Evolutionary conservation across 1,140 invertebrate genomes (phyloP).

Genomic region (Physella acuta): DNA sequence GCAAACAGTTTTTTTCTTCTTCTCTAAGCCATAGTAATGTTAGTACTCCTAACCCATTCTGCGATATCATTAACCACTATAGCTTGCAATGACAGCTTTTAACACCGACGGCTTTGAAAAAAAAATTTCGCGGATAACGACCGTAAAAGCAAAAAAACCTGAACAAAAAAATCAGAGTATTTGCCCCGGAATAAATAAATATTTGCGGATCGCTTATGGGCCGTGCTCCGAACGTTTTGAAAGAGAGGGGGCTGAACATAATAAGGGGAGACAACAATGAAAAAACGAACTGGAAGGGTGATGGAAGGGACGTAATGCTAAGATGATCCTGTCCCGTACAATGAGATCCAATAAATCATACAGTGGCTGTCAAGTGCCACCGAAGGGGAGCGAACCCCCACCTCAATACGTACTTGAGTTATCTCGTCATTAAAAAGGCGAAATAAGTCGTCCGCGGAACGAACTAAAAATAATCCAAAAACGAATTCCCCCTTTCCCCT

Average conservation of each 20-base stretch:
- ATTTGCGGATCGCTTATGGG: slow-evolving; percentile 9
- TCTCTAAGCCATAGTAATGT: no score
- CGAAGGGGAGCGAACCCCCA: background rate
- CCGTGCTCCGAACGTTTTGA: background rate
- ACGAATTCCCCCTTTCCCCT: no score
- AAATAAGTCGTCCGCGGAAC: no score
- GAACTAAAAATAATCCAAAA: no score
- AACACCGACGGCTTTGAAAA: no score
- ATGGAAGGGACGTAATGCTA: slow-evolving; percentile 8
- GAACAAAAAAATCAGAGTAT: background rate
- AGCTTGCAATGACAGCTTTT: background rate
- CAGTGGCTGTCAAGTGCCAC: background rate
- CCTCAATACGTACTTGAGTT: background rate
- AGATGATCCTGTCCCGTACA: slow-evolving; percentile 4
- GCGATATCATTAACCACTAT: background rate
- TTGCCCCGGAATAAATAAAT: slow-evolving; percentile 9
- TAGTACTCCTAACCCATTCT: no score
- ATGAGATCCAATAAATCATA: slow-evolving; percentile 19
- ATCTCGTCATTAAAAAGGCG: slow-evolving; percentile 2
- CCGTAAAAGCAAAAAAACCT: background rate
- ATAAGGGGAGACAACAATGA: background rate
- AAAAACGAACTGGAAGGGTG: background rate
- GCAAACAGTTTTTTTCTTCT: no score
- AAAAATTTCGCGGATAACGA: background rate
- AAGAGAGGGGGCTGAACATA: background rate